Evolutionary conservation across 23 tunicate species (phyloP).

Genomic region (Clavelina lepadiformis): DNA sequence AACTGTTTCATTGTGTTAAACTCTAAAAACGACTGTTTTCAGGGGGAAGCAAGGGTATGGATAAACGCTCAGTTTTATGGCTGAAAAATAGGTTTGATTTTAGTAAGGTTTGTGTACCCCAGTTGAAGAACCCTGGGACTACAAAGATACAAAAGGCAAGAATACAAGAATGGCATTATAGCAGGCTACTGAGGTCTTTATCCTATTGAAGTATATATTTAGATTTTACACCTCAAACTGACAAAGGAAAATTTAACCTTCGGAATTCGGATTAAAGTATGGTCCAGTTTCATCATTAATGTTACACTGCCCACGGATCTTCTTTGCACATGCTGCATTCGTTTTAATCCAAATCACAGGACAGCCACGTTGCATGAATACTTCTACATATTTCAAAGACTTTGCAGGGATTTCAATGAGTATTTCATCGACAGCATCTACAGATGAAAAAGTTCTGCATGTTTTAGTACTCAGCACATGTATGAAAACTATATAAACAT

Average conservation of each 20-base stretch:
- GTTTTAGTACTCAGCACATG: background rate
- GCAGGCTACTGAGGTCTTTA: too few relatives aligned
- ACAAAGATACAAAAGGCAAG: too few relatives aligned
- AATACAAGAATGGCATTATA: too few relatives aligned
- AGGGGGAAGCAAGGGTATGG: too few relatives aligned
- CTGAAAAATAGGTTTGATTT: too few relatives aligned
- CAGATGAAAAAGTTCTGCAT: background rate
- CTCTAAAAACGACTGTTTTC: too few relatives aligned
- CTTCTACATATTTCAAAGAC: conserved; percentile 29
- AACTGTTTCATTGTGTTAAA: too few relatives aligned
- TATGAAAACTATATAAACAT: background rate
- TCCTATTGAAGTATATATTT: too few relatives aligned
- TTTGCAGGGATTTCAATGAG: conserved; percentile 40
- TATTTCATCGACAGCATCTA: conserved; percentile 8
- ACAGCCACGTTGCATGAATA: conserved; percentile 40
- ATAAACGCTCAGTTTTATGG: too few relatives aligned
- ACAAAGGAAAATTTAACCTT: conserved; percentile 18
- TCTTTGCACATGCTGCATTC: conserved; percentile 30
- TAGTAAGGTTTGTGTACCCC: too few relatives aligned
- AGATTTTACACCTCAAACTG: too few relatives aligned
- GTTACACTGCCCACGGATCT: conserved; percentile 16
- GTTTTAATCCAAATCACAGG: conserved; percentile 71
- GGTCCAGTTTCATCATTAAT: conserved; percentile 23
- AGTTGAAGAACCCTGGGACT: too few relatives aligned
- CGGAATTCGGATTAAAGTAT: conserved; percentile 49